Evolutionary conservation across 2,888 invertebrate genomes (phyloP), one percentile per base, ranked within the genome.

Genomic region (Sinelater perroti): DNA sequence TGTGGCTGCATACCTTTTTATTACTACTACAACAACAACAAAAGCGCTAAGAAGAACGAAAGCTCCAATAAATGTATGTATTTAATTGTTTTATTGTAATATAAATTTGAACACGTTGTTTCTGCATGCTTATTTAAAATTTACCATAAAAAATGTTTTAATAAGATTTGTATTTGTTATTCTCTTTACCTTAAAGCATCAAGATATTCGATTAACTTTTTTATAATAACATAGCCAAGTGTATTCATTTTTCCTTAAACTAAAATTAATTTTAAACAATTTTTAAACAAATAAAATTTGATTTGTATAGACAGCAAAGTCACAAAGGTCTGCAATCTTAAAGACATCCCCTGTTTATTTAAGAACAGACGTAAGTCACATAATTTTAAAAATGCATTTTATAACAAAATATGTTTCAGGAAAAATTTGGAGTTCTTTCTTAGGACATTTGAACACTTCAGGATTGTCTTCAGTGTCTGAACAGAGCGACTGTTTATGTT

Each of bases 1-100:
- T 89, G 89, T 65, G 80, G 82, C 5, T 89, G 89, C 70, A 72
- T 85, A 1, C 89, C 88, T 0, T 79, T 81, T 56, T 84, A 80
- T 66, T 81, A 83, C 55, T 80, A 38, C 6, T 14, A 82, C 0
- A 75, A 79, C 47, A 30, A 47, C 18, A 79, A 79, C 64, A 78
- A 79, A 73, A 58, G 67, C 63, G 67, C 58, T 50, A 58, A 36
- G n/a, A 16, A 46, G 8, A 16, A 4, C 2, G 10, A 30, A 5
- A 1, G 13, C 6, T 4, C 2, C 13, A 10, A 10, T 16, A 10
- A 3, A 18, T 20, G 7, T 40, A 20, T 40, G n/a, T 6, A n/a
- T 47, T 47, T 21, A 17, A 47, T 47, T 7, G 35, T 5, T 20
- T 33, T 10, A 30, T 5, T n/a, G n/a, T n/a, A n/a, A n/a, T n/a